Conservation (phyloP, 2,113 vertebrate species). For the Sula dactylatra region DNA sequence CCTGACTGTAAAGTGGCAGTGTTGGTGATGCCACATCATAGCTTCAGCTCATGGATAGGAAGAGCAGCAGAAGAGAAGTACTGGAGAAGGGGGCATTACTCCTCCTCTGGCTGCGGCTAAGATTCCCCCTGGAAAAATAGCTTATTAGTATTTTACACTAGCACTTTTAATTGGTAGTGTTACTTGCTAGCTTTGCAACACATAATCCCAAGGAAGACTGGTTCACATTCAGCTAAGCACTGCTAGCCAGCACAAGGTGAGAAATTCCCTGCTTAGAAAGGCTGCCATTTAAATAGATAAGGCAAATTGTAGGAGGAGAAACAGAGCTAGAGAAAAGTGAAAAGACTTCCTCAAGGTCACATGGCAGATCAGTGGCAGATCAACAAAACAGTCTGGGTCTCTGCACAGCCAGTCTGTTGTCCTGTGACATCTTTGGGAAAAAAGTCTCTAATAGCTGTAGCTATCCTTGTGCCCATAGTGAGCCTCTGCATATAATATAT, state of each 20-base stretch:
- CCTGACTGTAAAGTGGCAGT: neutral
- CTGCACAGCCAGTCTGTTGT: neutral
- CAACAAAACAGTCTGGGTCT: conserved; percentile 11
- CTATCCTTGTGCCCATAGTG: neutral
- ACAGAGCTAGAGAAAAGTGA: conserved; percentile 49
- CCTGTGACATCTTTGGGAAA: neutral
- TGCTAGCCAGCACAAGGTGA: conserved; percentile 45
- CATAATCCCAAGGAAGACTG: neutral
- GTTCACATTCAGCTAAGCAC: neutral
- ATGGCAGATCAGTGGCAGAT: conserved; percentile 24
- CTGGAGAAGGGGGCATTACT: neutral
- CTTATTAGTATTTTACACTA: neutral
- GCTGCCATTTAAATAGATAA: conserved; percentile 65
- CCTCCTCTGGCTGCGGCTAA: neutral
- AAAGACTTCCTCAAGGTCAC: conserved; percentile 59
- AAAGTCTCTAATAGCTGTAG: neutral
- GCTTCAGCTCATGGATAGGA: neutral
- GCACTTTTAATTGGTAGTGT: neutral
- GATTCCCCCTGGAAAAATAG: neutral
- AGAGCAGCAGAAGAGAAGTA: neutral
- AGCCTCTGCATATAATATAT: neutral
- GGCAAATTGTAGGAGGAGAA: conserved; percentile 48
- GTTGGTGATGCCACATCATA: neutral
- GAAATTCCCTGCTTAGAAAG: conserved; percentile 59
- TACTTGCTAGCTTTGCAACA: neutral